phyloP scores from a whole-genome alignment of 2,113 vertebrate species.

The Neodon shergylaensis region DNA sequence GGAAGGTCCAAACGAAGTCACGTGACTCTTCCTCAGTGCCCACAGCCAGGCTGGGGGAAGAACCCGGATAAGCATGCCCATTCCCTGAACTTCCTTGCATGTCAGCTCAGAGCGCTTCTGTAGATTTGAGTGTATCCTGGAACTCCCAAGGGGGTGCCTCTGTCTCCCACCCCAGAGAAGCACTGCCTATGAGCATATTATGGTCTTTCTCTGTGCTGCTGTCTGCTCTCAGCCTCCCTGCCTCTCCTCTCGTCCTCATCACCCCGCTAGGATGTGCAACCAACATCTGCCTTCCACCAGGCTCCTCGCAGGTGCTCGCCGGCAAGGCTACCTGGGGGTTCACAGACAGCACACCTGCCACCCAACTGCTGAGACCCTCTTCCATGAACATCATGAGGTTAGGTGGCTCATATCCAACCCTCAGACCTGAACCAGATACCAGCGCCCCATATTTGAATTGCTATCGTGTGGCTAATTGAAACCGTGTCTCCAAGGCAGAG shows the following conservation, averaged over 20 bases:
- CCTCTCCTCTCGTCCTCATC: accelerated
- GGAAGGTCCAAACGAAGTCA: not conserved
- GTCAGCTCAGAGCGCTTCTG: not conserved
- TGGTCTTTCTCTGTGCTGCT: too few relatives aligned
- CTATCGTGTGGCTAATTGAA: accelerated
- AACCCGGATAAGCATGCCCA: not conserved
- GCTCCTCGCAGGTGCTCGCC: not conserved
- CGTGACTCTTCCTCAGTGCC: too few relatives aligned
- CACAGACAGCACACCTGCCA: not conserved
- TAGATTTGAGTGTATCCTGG: not conserved
- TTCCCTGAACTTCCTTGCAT: not conserved
- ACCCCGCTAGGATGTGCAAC: not conserved
- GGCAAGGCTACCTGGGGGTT: not conserved
- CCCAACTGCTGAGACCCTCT: not conserved
- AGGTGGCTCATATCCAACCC: accelerated
- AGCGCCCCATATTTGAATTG: not conserved
- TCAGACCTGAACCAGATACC: not conserved
- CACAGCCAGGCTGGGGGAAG: not conserved
- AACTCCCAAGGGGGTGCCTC: accelerated
- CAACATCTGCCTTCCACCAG: not conserved
- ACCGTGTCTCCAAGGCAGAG: not conserved
- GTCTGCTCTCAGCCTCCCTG: not conserved
- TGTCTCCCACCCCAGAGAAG: not conserved
- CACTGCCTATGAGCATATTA: not conserved
- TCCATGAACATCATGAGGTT: not conserved